phyloP scores from a whole-genome alignment of 2,888 invertebrate species.

The Drosophila cognata region DNA sequence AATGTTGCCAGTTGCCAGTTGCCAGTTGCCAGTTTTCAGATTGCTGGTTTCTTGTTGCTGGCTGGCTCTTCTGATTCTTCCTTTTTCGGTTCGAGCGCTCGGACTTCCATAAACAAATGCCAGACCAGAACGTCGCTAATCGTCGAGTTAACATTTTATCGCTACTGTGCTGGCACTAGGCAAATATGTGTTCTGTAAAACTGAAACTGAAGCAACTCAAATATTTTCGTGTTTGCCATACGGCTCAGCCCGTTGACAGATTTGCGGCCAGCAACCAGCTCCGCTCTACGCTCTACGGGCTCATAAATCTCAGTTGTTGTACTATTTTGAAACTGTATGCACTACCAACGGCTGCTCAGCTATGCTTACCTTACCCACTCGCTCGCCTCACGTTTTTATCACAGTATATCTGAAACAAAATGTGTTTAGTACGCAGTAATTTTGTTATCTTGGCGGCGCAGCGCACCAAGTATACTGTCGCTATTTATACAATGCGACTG shows the following conservation, averaged over 20 bases:
- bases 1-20: constrained; percentile 10
- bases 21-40: constrained; percentile 6
- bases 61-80: background rate
- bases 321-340: constrained; percentile 54
- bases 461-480: constrained; percentile 37
- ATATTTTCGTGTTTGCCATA: constrained; percentile 75
- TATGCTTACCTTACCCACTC: constrained; percentile 3
- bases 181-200: constrained; percentile 70
- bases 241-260: constrained; percentile 79
- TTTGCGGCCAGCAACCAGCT: constrained; percentile 66
- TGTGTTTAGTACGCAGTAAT: constrained; percentile 75
- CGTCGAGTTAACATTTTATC: constrained; percentile 80
- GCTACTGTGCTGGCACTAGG: constrained; percentile 79
- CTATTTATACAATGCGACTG: constrained; percentile 58
- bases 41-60: background rate
- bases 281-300: constrained; percentile 12
- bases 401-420: constrained; percentile 68
- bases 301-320: constrained; percentile 70
- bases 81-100: constrained; percentile 26
- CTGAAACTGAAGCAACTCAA: constrained; percentile 67
- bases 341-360: constrained; percentile 13
- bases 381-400: constrained; percentile 64
- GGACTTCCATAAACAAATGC: constrained; percentile 49
- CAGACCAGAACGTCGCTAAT: constrained; percentile 60
- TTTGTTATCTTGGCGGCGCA: constrained; percentile 72